phyloP scores from a whole-genome alignment of 2,113 vertebrate genomes.

The Xiphias gladius region DNA sequence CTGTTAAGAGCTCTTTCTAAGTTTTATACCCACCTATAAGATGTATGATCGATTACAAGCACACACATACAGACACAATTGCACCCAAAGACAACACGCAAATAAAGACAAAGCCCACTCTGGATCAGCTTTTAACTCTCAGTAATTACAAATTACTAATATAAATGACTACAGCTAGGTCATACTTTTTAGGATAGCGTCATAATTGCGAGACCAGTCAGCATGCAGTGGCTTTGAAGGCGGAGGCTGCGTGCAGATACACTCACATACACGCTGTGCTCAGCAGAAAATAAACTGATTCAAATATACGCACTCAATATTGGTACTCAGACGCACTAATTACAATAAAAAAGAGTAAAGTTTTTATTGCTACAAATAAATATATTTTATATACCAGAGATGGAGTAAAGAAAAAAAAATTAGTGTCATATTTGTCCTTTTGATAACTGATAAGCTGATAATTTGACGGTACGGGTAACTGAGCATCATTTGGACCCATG shows the following conservation, averaged over 20 bases:
- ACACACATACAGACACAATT: slow-evolving; percentile 3
- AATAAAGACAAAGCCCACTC: slow-evolving; percentile 2
- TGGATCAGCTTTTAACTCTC: slow-evolving; percentile 43
- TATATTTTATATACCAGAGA: slow-evolving; percentile 4
- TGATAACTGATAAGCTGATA: slow-evolving; percentile 11
- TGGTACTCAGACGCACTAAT: neutral
- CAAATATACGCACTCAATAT: slow-evolving; percentile 7
- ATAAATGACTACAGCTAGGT: slow-evolving; percentile 58
- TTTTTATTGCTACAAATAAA: slow-evolving; percentile 1
- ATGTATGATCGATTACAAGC: slow-evolving; percentile 45
- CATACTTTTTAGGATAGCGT: slow-evolving; percentile 38
- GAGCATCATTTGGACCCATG: too few relatives aligned
- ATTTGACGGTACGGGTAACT: neutral
- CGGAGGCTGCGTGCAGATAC: slow-evolving; percentile 5
- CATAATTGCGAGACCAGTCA: slow-evolving; percentile 65
- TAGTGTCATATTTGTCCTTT: slow-evolving; percentile 3
- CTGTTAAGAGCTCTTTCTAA: slow-evolving; percentile 6
- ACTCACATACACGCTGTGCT: neutral
- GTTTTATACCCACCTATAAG: slow-evolving; percentile 19
- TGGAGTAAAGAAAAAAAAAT: slow-evolving; percentile 6
- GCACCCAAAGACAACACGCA: slow-evolving; percentile 7
- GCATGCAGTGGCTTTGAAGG: slow-evolving; percentile 35
- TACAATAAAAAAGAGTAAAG: neutral
- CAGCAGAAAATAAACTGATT: slow-evolving; percentile 30
- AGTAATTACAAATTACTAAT: slow-evolving; percentile 69